A percentile compares a stretch with the other conserved stretches of the same genome.
Evolutionary conservation across 2,888 invertebrate genomes (phyloP).

Genomic region (Ormyrus nitidulus): DNA sequence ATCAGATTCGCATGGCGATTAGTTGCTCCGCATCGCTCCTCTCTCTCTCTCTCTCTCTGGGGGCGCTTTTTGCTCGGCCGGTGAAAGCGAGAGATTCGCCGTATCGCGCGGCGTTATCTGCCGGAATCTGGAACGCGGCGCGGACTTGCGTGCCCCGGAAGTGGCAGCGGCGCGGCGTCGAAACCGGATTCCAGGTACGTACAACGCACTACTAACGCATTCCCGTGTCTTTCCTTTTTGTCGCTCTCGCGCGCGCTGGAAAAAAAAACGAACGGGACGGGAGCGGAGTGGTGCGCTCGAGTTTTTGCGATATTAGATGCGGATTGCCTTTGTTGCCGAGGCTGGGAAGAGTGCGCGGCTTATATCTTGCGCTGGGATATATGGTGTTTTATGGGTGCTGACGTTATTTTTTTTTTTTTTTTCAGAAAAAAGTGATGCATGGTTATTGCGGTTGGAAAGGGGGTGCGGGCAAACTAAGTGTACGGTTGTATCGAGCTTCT

Average conservation of each 20-base stretch:
- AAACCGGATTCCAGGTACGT: conserved; percentile 63
- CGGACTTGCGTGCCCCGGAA: conserved; percentile 55
- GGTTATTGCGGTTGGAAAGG: too few species aligned
- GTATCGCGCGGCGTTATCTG: conserved; percentile 46
- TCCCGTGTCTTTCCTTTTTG: background rate
- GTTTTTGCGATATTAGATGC: too few species aligned
- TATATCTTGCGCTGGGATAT: too few species aligned
- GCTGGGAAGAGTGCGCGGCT: too few species aligned
- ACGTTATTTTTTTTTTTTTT: too few species aligned
- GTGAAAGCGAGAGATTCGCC: conserved; percentile 55
- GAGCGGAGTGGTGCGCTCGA: background rate
- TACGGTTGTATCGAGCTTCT: too few species aligned
- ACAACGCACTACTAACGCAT: background rate
- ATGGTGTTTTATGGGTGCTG: too few species aligned
- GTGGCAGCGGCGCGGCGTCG: conserved; percentile 47
- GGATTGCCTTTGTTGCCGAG: too few species aligned
- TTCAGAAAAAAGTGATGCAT: too few species aligned
- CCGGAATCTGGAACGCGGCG: conserved; percentile 51
- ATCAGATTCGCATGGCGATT: conserved; percentile 52
- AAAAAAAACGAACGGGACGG: too few species aligned
- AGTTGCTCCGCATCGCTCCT: conserved; percentile 14
- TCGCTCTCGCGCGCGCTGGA: background rate
- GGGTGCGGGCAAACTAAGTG: too few species aligned
- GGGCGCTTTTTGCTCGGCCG: conserved; percentile 37
- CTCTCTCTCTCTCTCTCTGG: too few species aligned